Conservation (phyloP, 2,113 vertebrate species). For the Cynoglossus semilaevis region DNA sequence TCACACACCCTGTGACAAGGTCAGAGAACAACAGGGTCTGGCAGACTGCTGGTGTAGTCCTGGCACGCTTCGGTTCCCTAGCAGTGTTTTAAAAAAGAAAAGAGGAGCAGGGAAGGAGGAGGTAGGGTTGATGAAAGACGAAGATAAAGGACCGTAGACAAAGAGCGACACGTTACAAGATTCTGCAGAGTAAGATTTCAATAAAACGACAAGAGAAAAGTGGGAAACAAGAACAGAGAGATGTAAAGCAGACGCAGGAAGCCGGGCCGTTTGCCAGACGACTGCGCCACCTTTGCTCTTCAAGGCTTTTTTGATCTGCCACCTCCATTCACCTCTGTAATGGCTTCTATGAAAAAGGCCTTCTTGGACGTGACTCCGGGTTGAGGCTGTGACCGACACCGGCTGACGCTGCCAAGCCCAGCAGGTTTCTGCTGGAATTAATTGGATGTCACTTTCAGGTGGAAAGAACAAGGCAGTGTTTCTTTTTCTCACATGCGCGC, state of each 20-base stretch:
- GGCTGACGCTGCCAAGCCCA: slow-evolving; percentile 59
- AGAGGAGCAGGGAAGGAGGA: not conserved
- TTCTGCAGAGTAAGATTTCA: not conserved
- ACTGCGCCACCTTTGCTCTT: slow-evolving; percentile 66
- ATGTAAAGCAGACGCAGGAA: slow-evolving; percentile 7
- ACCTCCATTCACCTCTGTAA: slow-evolving; percentile 60
- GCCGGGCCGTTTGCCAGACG: slow-evolving; percentile 51
- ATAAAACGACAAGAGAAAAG: slow-evolving; percentile 14
- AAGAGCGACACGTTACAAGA: not conserved
- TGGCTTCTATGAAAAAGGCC: slow-evolving; percentile 68
- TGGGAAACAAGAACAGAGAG: slow-evolving; percentile 6
- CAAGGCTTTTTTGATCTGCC: slow-evolving; percentile 57
- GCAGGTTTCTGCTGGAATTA: slow-evolving; percentile 55
- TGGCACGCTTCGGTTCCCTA: slow-evolving; percentile 43
- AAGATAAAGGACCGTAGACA: slow-evolving; percentile 7
- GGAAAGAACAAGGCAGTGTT: slow-evolving; percentile 22
- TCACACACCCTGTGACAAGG: slow-evolving; percentile 3
- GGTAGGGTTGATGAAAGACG: slow-evolving; percentile 1
- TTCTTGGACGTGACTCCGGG: slow-evolving; percentile 63
- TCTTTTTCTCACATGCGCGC: not conserved
- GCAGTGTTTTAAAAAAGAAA: slow-evolving; percentile 25
- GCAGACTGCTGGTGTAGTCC: slow-evolving; percentile 34
- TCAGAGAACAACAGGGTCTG: slow-evolving; percentile 45
- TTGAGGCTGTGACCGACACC: slow-evolving; percentile 54
- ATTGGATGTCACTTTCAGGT: slow-evolving; percentile 69